Percentiles rank a stretch among this genome's conserved stretches.
These are phyloP conservation scores for Herminia tarsipennalis DNA, from an alignment of 2,888 invertebrate genomes.

Conservation along the genomic window DNA sequence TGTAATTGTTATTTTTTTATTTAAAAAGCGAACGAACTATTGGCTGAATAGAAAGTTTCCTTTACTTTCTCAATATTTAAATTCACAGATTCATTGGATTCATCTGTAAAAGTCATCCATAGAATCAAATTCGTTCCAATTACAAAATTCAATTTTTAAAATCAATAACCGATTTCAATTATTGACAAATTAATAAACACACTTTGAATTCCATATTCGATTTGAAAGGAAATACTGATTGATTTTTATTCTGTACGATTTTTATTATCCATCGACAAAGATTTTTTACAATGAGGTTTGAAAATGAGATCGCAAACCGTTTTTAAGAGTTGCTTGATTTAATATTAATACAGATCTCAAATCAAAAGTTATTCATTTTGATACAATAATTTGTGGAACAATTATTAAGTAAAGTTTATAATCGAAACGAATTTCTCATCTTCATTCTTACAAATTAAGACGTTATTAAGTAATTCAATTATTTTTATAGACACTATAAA, in stretches of 20 bases:
- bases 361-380: conserved; percentile 4
- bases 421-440: conserved; percentile 7
- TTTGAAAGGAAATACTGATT: not conserved
- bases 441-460: conserved; percentile 6
- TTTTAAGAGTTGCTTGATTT: conserved; percentile 4
- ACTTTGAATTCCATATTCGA: not conserved
- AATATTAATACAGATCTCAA: conserved; percentile 2
- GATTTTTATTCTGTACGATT: not conserved
- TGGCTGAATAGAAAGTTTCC: conserved; percentile 4
- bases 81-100: not conserved
- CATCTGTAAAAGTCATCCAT: not conserved
- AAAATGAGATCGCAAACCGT: conserved; percentile 1
- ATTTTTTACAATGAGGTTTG: not conserved
- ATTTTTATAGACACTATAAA: not conserved
- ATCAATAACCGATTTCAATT: not conserved
- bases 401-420: conserved; percentile 2
- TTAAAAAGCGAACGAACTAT: not conserved
- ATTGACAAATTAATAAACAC: conserved; percentile 1
- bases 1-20: no score
- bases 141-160: conserved; percentile 12
- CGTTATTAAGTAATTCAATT: conserved; percentile 1
- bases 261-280: conserved; percentile 2
- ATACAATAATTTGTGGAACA: conserved; percentile 1
- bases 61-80: not conserved
- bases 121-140: conserved; percentile 10